Evolutionary conservation across 2,888 invertebrate species (phyloP).

Genomic region (Rhingia campestris): DNA sequence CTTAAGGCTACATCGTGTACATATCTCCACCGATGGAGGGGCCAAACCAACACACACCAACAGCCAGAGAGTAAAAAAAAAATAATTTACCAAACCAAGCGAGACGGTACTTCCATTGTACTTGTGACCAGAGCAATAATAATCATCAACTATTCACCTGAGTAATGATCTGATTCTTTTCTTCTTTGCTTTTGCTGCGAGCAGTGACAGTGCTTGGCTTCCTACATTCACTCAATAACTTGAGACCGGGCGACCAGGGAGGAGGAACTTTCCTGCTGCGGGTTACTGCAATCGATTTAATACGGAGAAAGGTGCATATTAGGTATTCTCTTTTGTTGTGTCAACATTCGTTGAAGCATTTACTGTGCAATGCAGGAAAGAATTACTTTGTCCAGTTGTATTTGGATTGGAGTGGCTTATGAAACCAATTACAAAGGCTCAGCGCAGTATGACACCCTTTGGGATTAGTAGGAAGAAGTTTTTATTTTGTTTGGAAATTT

Average conservation of each 20-base stretch:
- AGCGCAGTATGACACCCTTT: conserved; percentile 18
- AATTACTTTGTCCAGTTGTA: conserved; percentile 9
- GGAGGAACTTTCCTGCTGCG: conserved; percentile 15
- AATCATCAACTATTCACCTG: conserved; percentile 67
- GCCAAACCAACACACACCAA: not conserved
- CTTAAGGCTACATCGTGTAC: conserved; percentile 29
- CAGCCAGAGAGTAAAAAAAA: conserved; percentile 3
- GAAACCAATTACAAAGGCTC: conserved; percentile 34
- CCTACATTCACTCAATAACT: conserved; percentile 43
- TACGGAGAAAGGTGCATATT: conserved; percentile 18
- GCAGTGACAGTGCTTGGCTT: not conserved
- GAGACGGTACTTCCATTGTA: conserved; percentile 25
- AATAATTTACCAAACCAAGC: conserved; percentile 35
- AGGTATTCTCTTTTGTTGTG: conserved; percentile 53
- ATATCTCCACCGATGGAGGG: not conserved
- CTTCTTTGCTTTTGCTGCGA: conserved; percentile 5
- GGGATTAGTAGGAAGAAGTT: not conserved
- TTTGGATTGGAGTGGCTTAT: conserved; percentile 19
- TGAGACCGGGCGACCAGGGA: conserved; percentile 5
- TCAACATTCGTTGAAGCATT: conserved; percentile 39
- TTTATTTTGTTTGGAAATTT: conserved; percentile 3
- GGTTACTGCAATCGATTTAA: conserved; percentile 42
- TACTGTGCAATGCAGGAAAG: conserved; percentile 31
- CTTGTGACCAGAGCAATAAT: conserved; percentile 48
- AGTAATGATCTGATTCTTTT: conserved; percentile 54